Evolutionary conservation across 2,888 invertebrate genomes (phyloP).

Genomic region (Terebella lapidaria): DNA sequence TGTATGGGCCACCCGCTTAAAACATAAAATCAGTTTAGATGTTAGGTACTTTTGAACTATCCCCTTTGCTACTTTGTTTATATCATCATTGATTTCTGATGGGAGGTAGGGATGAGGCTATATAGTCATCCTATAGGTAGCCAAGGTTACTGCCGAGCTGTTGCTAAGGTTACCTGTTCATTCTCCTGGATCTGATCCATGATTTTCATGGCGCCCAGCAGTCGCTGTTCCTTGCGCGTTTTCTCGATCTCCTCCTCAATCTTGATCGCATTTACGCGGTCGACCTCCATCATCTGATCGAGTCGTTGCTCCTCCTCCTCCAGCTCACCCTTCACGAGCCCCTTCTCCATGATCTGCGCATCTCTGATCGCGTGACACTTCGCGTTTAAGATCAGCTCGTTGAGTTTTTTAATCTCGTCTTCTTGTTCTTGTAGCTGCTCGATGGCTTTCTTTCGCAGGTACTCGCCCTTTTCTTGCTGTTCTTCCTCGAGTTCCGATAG

Average conservation of each 20-base stretch:
- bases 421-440: constrained; percentile 52
- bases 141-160: too few relatives aligned
- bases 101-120: too few relatives aligned
- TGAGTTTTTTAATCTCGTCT: constrained; percentile 53
- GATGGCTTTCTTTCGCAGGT: constrained; percentile 47
- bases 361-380: constrained; percentile 54
- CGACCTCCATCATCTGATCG: constrained; percentile 54
- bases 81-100: too few relatives aligned
- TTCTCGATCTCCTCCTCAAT: constrained; percentile 52
- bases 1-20: too few relatives aligned
- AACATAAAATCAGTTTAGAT: too few relatives aligned
- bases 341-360: constrained; percentile 52
- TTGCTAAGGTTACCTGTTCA: constrained; percentile 43
- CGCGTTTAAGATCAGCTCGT: constrained; percentile 53
- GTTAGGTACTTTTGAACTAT: too few relatives aligned
- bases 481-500: constrained; percentile 51
- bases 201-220: constrained; percentile 50
- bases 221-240: constrained; percentile 43
- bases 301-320: constrained; percentile 47
- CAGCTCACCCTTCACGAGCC: constrained; percentile 46
- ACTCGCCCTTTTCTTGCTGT: constrained; percentile 49
- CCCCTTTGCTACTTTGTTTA: too few relatives aligned
- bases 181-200: constrained; percentile 52
- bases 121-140: too few relatives aligned
- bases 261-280: constrained; percentile 46